Conservation (phyloP, 1,140 invertebrate genomes). For the Brachionus koreanus region DNA sequence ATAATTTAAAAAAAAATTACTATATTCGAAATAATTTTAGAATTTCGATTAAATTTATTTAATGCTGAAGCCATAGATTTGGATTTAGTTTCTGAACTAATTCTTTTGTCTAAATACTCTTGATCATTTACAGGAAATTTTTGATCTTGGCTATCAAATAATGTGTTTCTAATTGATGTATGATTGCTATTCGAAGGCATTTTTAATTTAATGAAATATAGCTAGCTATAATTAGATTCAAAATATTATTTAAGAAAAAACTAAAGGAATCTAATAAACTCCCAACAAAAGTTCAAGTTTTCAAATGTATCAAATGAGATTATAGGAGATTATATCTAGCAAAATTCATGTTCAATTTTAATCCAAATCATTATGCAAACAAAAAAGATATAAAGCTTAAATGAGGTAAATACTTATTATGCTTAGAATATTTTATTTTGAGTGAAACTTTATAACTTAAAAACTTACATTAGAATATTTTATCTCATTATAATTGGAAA, state of each 20-base stretch:
- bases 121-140: background rate
- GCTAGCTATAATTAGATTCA: background rate
- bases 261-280: background rate
- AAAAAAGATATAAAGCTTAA: background rate
- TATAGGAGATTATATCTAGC: background rate
- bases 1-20: background rate
- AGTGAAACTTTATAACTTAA: background rate
- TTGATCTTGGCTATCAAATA: background rate
- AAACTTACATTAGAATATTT: background rate
- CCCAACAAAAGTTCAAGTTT: background rate
- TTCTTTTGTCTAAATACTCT: background rate
- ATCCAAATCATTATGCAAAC: background rate
- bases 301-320: background rate
- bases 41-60: slow-evolving; percentile 3
- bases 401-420: background rate
- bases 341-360: background rate
- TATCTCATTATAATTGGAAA: background rate
- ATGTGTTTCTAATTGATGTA: background rate
- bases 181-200: background rate
- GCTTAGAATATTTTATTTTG: background rate
- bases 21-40: background rate
- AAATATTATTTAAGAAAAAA: background rate
- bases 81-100: background rate
- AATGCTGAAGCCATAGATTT: background rate
- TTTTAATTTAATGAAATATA: background rate